A percentile compares a stretch with the other conserved stretches of the same genome.
phyloP scores from a whole-genome alignment of 1,140 invertebrate species.

The Cyrtorhinus lividipennis region DNA sequence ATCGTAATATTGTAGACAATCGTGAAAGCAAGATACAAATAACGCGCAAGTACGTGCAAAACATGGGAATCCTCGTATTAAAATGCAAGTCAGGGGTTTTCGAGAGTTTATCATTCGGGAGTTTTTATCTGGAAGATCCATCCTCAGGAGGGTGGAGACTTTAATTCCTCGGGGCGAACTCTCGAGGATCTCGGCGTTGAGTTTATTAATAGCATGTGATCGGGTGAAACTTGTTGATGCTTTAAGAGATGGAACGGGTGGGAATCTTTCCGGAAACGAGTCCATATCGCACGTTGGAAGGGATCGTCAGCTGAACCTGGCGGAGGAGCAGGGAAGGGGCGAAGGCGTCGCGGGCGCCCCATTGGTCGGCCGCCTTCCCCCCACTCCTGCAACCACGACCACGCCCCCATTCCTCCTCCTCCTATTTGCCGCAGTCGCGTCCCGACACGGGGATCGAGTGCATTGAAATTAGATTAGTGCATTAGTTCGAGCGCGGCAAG shows the following conservation, averaged over 20 bases:
- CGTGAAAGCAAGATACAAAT: no score
- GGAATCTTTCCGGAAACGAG: slow-evolving; percentile 4
- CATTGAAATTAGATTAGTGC: no score
- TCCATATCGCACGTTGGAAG: not conserved
- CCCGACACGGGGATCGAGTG: not conserved
- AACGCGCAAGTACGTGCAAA: no score
- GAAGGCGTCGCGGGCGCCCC: not conserved
- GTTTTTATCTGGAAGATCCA: not conserved
- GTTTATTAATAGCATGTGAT: slow-evolving; percentile 5
- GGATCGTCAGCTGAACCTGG: not conserved
- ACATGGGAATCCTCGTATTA: no score
- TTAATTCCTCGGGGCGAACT: not conserved
- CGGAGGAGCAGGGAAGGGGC: not conserved
- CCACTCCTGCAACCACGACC: not conserved
- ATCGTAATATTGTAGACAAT: no score
- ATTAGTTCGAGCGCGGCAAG: no score
- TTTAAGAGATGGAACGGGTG: not conserved
- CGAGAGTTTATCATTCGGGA: not conserved
- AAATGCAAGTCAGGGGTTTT: not conserved
- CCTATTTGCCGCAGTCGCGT: not conserved
- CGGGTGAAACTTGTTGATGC: not conserved
- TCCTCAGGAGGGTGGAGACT: not conserved
- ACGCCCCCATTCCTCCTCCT: slow-evolving; percentile 7
- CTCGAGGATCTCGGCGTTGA: not conserved
- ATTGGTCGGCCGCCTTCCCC: not conserved